phyloP scores from a whole-genome alignment of 2,888 invertebrate species.

The Anarsia innoxiella region DNA sequence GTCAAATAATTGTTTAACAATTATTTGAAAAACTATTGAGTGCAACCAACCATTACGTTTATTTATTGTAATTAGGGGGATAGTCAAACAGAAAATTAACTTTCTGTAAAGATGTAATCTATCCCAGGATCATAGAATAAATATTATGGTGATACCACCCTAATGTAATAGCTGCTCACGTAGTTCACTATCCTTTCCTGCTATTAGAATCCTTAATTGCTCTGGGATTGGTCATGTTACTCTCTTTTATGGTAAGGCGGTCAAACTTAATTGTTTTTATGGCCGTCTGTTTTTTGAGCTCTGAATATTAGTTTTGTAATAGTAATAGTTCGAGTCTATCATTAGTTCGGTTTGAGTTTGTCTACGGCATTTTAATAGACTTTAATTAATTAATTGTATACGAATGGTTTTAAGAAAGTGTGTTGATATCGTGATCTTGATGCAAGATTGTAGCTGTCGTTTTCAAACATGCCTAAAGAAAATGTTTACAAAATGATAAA shows the following conservation, averaged over 20 bases:
- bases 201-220: conserved; percentile 70
- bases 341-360: conserved; percentile 42
- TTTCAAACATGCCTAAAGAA: no score
- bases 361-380: conserved; percentile 51
- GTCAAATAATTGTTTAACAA: no score
- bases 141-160: conserved; percentile 27
- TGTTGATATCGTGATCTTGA: background rate
- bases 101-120: conserved; percentile 23
- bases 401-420: conserved; percentile 1
- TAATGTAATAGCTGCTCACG: conserved; percentile 36
- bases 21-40: no score
- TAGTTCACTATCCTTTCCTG: conserved; percentile 57
- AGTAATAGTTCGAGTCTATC: conserved; percentile 44
- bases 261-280: conserved; percentile 71
- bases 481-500: no score
- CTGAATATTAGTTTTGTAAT: conserved; percentile 55
- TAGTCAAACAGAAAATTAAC: no score
- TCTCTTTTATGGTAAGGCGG: conserved; percentile 70
- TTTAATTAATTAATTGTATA: conserved; percentile 22
- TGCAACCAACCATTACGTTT: no score
- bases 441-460: background rate
- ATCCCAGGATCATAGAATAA: conserved; percentile 33
- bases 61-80: no score
- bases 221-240: conserved; percentile 64
- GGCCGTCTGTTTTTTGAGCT: conserved; percentile 61